Evolutionary conservation across 2,113 vertebrate genomes (phyloP), one percentile per base, ranked within the genome.

Genomic region (Anhinga rufa): DNA sequence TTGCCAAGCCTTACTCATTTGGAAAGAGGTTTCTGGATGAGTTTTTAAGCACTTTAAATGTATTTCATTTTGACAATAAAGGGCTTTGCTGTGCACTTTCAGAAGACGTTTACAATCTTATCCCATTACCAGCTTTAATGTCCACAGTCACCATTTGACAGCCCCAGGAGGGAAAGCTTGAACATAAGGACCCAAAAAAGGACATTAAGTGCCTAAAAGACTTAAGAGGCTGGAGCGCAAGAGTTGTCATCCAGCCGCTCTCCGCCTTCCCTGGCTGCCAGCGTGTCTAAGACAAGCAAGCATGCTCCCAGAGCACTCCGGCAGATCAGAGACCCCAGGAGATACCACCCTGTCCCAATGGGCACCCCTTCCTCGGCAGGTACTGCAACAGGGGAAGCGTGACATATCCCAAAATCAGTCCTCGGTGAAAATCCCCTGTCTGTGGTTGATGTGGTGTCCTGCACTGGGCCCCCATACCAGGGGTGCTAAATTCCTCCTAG

Each of bases 51-150:
- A 13, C 82, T 95, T 85, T 26, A 81, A 80, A 92, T 58, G 68
- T 89, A 90, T 93, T 95, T 95, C 75, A 65, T 87, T 93, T 90
- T 92, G 68, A 87, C 88, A 85, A 70, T 92, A 72, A 95, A 92
- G 71, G 68, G 13, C 89, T 95, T 48, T 86, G 87, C 91, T 68
- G 32, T 34, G n/a, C 13, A 2, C 94, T 91, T 86, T 71, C 82
- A 93, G 55, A 79, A 80, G 51, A 90, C 87, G 60, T 93, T 95
- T 97, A 83, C 75, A 72, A 2, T 94, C 82, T 92, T 68, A 71
- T 52, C 78, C 86, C 82, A 38, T 97, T 95, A 91, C 69, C 51
- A 78, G 70, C 78, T 92, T 84, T 94, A 95, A 93, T 83, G 84
- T 91, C 91, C 38, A 8, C 58, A 55, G 58, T 91, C 89, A 20